Percentiles rank a stretch among this genome's conserved stretches.
phyloP scores from a whole-genome alignment of 1,140 invertebrate genomes.

The Papilio helenus region DNA sequence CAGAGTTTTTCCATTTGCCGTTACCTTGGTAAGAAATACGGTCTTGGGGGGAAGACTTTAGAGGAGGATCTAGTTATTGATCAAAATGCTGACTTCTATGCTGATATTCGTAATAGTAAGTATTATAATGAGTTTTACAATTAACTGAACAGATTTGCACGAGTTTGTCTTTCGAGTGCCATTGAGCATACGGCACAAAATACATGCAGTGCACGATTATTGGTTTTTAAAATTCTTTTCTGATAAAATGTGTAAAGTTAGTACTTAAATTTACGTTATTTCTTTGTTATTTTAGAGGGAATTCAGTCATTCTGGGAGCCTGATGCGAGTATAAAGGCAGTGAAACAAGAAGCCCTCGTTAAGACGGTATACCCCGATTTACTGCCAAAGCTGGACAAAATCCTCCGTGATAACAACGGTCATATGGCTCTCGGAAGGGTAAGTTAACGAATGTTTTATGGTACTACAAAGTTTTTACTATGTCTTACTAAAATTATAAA shows the following conservation, averaged over 20 bases:
- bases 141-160: no score
- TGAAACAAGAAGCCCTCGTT: slow-evolving; percentile 51
- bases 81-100: slow-evolving; percentile 83
- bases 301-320: slow-evolving; percentile 46
- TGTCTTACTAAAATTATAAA: no score
- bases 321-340: slow-evolving; percentile 47
- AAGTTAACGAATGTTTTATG: no score
- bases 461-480: no score
- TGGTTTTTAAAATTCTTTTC: no score
- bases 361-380: slow-evolving; percentile 52
- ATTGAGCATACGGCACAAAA: no score
- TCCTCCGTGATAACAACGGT: slow-evolving; percentile 75
- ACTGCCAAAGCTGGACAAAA: slow-evolving; percentile 51
- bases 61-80: slow-evolving; percentile 86
- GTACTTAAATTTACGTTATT: no score
- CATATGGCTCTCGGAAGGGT: slow-evolving; percentile 85
- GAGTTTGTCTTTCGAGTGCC: no score
- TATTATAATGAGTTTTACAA: neutral
- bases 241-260: no score
- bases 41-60: slow-evolving; percentile 84
- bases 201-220: no score
- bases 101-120: slow-evolving; percentile 68
- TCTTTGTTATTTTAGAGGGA: slow-evolving; percentile 45
- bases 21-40: slow-evolving; percentile 83
- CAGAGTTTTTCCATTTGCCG: slow-evolving; percentile 86